Percentiles rank a stretch among this genome's conserved stretches.
phyloP scores from a whole-genome alignment of 2,888 invertebrate species.

The Hartigia nigra region DNA sequence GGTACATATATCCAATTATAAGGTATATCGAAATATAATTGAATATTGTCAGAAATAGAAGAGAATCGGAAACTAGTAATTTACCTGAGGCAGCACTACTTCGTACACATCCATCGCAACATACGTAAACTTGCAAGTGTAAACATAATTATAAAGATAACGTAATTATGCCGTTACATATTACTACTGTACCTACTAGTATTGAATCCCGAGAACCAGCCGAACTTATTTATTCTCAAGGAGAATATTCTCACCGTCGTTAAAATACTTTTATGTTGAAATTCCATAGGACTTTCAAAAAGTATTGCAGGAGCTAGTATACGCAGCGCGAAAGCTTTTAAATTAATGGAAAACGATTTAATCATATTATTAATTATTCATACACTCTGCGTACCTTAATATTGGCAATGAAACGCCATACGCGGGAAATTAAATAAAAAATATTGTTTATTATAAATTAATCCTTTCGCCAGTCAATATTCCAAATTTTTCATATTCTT shows the following conservation, averaged over 20 bases:
- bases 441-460: background rate
- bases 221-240: background rate
- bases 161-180: background rate
- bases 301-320: background rate
- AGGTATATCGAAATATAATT: background rate
- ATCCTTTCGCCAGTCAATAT: background rate
- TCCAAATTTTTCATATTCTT: background rate
- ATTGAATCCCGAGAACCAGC: background rate
- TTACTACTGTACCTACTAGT: background rate
- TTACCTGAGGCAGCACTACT: background rate
- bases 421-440: background rate
- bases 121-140: background rate
- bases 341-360: background rate
- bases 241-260: background rate
- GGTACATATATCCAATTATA: background rate
- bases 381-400: background rate
- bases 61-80: background rate
- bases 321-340: background rate
- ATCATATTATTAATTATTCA: background rate
- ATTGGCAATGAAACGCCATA: background rate
- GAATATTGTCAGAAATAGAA: background rate
- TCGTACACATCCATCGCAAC: background rate
- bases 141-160: constrained; percentile 2
- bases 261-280: background rate
- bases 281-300: background rate